Base-by-base conservation (phyloP, 1,140 invertebrate genomes). In the Drosophila serrata region DNA sequence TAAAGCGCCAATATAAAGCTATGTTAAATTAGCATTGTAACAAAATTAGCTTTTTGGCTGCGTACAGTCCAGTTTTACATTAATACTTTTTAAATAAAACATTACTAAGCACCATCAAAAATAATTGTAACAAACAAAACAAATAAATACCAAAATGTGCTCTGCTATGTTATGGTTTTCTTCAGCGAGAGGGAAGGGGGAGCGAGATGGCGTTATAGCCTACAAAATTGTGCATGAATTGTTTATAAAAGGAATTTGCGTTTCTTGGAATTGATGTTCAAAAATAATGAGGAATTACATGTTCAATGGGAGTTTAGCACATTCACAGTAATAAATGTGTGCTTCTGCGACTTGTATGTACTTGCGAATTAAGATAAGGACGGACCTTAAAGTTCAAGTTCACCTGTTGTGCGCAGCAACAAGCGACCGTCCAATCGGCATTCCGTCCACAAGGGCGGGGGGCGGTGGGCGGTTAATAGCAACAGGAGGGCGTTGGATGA, bases 371-470 rank as follows among this genome's bases (percentile, higher is more conserved):
- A 12, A 27, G 29, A 51, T 15, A 57, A 63, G 13, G 4, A 59
- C 37, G 17, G 53, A n/a, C 35, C 19, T 22, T n/a, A 13, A 39
- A 58, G 29, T 84, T 67, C 82, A 85, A 58, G 29, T 84, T 67
- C 82, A 85, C 82, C 82, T 85, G 82, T 85, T 85, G 82, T 85
- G 59, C 78, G 78, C 82, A 78, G 70, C 72, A 76, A 76, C 72
- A 75, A 75, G 70, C 70, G 24, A 57, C 35, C 39, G 19, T 19
- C 13, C 29, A 31, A 24, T 31, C 12, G 9, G 17, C 11, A 45
- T 49, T 15, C 61, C 35, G 19, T 24, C 27, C 24, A 3, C 19
- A 31, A 31, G 1, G 24, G 15, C 8, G 8, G 5, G 13, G n/a
- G 17, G 24, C 9, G 62, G 17, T 24, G 39, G 35, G 8, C 0